These are phyloP conservation scores for Tachyglossus aculeatus DNA, from an alignment of 2,797 vertebrate species.

Conservation along the genomic window DNA sequence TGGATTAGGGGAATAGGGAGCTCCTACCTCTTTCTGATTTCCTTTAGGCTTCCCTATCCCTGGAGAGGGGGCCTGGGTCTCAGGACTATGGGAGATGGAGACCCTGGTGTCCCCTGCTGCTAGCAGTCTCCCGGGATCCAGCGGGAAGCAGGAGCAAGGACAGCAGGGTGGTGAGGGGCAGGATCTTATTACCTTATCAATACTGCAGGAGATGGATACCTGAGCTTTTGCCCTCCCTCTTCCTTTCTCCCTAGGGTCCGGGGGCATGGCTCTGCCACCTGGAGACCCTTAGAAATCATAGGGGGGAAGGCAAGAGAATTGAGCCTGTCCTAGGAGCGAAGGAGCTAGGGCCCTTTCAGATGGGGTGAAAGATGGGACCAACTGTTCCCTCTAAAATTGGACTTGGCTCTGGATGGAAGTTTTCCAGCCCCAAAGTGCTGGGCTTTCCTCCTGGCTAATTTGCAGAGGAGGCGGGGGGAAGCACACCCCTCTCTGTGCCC, in stretches of 20 bases:
- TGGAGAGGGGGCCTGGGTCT: constrained; percentile 27
- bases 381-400: no score
- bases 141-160: constrained; percentile 32
- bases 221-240: constrained; percentile 49
- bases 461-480: no score
- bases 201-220: constrained; percentile 52
- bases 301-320: no score
- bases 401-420: no score
- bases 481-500: no score
- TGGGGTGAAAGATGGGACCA: no score
- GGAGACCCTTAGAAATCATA: no score
- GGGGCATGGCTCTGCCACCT: constrained; percentile 1
- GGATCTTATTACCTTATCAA: constrained; percentile 60
- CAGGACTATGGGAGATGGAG: constrained; percentile 9
- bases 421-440: no score
- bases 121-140: constrained; percentile 2
- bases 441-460: no score
- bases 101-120: constrained; percentile 24
- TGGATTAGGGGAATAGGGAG: background rate
- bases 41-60: constrained; percentile 12
- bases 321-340: no score
- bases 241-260: background rate
- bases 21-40: constrained; percentile 58
- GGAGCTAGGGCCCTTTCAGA: no score
- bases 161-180: background rate